A percentile compares a stretch with the other conserved stretches of the same genome.
These are phyloP conservation scores for Perizoma flavofasciatum DNA, from an alignment of 2,888 invertebrate genomes.

Conservation along the genomic window DNA sequence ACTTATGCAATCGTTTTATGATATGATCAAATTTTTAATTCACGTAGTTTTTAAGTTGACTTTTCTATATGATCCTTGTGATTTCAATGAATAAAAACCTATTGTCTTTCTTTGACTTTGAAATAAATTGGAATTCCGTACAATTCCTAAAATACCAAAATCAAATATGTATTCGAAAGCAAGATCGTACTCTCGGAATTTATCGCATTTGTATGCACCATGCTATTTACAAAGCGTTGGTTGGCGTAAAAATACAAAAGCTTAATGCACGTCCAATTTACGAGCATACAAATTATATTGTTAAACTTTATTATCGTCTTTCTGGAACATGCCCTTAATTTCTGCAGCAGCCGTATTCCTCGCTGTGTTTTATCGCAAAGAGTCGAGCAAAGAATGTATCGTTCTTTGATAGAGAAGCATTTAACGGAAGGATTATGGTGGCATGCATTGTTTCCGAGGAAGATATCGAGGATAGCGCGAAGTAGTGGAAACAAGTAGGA, in stretches of 20 bases:
- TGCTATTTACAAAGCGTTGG: slow-evolving; percentile 13
- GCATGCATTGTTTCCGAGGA: too few relatives aligned
- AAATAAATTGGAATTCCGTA: neutral
- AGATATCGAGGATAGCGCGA: too few relatives aligned
- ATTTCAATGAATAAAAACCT: too few relatives aligned
- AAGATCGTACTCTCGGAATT: slow-evolving; percentile 12
- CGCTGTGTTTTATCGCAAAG: slow-evolving; percentile 45
- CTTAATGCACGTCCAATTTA: slow-evolving; percentile 16
- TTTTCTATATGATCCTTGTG: too few relatives aligned
- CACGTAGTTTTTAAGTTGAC: too few relatives aligned
- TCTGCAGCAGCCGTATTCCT: slow-evolving; percentile 36
- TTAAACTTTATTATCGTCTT: slow-evolving; percentile 44
- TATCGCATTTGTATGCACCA: slow-evolving; percentile 6
- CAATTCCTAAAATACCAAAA: slow-evolving; percentile 4
- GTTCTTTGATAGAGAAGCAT: slow-evolving; percentile 11
- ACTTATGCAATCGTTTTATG: too few relatives aligned
- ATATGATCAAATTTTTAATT: too few relatives aligned
- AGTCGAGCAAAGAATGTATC: slow-evolving; percentile 6
- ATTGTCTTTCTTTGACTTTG: too few relatives aligned
- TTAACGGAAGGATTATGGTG: neutral
- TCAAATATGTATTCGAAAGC: slow-evolving; percentile 18
- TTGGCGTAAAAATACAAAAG: slow-evolving; percentile 10
- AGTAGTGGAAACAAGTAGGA: too few relatives aligned
- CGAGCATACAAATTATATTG: slow-evolving; percentile 39
- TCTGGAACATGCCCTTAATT: slow-evolving; percentile 47